Evolutionary conservation across 35 echinoderm and acorn worm species (phyloP).

Genomic region (Lytechinus pictus): DNA sequence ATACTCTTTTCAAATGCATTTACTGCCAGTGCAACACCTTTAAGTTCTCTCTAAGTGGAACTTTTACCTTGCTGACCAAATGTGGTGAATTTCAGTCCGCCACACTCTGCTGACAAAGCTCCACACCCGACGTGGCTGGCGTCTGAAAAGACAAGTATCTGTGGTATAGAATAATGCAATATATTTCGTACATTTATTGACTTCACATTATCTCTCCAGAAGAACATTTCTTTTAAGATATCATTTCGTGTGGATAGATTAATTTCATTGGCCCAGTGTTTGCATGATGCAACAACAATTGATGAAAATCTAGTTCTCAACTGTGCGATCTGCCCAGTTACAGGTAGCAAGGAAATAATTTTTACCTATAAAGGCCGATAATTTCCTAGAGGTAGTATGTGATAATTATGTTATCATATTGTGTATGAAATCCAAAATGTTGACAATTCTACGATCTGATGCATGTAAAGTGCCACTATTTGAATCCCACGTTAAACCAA

Average conservation of each 20-base stretch:
- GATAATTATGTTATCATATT: neutral
- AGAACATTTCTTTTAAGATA: neutral
- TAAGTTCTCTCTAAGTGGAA: neutral
- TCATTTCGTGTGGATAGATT: neutral
- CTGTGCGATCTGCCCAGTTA: neutral
- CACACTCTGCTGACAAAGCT: neutral
- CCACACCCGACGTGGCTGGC: neutral
- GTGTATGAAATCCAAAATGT: neutral
- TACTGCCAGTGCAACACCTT: neutral
- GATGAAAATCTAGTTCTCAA: neutral
- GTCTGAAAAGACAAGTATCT: neutral
- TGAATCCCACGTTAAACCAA: slow-evolving; percentile 34
- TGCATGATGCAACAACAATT: neutral
- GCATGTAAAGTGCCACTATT: neutral
- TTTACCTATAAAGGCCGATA: neutral
- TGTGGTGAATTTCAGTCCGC: neutral
- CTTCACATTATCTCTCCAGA: neutral
- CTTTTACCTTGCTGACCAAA: neutral
- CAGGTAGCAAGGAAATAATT: neutral
- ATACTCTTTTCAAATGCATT: neutral
- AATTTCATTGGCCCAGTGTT: neutral
- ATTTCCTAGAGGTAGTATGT: neutral
- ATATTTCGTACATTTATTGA: neutral
- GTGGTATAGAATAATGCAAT: neutral
- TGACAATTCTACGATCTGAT: neutral